phyloP scores from a whole-genome alignment of 2,113 vertebrate genomes.

The Psettodes erumei region DNA sequence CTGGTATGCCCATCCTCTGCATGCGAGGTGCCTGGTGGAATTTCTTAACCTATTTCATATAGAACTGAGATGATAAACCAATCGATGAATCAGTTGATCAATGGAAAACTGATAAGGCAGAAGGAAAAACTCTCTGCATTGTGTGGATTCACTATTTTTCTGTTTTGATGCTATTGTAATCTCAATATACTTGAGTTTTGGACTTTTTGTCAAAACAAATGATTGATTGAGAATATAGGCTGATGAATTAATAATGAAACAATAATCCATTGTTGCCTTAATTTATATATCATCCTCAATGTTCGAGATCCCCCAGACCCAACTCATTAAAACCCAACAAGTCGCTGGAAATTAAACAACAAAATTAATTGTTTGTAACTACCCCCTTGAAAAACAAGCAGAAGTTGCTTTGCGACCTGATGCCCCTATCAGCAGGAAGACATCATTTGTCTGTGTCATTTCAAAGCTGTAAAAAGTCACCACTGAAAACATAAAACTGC shows the following conservation, averaged over 20 bases:
- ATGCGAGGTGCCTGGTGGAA: slow-evolving; percentile 45
- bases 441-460: neutral
- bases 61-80: neutral
- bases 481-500: neutral
- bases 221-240: neutral
- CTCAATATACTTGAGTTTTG: neutral
- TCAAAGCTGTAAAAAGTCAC: neutral
- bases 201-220: neutral
- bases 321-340: neutral
- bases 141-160: neutral
- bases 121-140: too few relatives aligned
- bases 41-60: slow-evolving; percentile 20
- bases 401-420: neutral
- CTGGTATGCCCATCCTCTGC: slow-evolving; percentile 29
- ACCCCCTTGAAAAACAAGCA: neutral
- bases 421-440: neutral
- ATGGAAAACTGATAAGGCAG: neutral
- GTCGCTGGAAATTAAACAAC: neutral
- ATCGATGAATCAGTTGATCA: neutral
- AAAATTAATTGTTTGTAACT: neutral
- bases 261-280: neutral
- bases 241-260: neutral
- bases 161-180: neutral
- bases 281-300: too few relatives aligned
- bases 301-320: neutral